Conservation (phyloP, 2,888 invertebrate species). For the Dasysyrphus tricinctus region DNA sequence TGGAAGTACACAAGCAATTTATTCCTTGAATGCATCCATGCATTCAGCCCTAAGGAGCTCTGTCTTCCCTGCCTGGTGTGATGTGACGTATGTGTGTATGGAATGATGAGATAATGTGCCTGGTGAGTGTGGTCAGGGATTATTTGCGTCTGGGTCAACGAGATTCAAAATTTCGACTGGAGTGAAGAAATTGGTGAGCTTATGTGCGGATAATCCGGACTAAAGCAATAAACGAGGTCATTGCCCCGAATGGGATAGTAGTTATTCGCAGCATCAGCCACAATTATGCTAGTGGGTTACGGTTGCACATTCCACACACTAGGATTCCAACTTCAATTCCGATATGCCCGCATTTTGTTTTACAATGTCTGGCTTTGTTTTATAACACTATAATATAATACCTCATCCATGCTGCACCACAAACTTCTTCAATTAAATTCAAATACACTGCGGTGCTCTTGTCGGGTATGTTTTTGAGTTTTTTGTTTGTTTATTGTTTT, state of each 20-base stretch:
- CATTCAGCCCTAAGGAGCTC: constrained; percentile 13
- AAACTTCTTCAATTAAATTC: constrained; percentile 74
- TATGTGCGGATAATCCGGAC: constrained; percentile 47
- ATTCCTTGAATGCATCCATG: constrained; percentile 61
- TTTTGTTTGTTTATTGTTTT: constrained; percentile 10
- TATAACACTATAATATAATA: not conserved
- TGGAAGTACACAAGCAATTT: constrained; percentile 61
- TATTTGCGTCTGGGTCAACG: constrained; percentile 71
- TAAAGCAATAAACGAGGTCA: constrained; percentile 52
- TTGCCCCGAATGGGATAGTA: constrained; percentile 34
- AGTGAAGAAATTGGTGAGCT: constrained; percentile 36
- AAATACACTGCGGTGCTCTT: constrained; percentile 54
- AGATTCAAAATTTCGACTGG: constrained; percentile 66
- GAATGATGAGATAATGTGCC: constrained; percentile 35
- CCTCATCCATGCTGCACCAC: not conserved
- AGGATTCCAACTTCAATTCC: not conserved
- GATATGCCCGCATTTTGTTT: constrained; percentile 57
- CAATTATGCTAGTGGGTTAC: constrained; percentile 69
- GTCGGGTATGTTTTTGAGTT: constrained; percentile 22
- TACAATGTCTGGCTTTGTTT: constrained; percentile 39
- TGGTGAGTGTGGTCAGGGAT: constrained; percentile 59
- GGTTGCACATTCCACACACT: constrained; percentile 37
- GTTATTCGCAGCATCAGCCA: constrained; percentile 26
- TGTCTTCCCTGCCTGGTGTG: constrained; percentile 2
- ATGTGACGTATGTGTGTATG: not conserved